phyloP scores from a whole-genome alignment of 2,888 invertebrate genomes.

The Geophilus truncorum region DNA sequence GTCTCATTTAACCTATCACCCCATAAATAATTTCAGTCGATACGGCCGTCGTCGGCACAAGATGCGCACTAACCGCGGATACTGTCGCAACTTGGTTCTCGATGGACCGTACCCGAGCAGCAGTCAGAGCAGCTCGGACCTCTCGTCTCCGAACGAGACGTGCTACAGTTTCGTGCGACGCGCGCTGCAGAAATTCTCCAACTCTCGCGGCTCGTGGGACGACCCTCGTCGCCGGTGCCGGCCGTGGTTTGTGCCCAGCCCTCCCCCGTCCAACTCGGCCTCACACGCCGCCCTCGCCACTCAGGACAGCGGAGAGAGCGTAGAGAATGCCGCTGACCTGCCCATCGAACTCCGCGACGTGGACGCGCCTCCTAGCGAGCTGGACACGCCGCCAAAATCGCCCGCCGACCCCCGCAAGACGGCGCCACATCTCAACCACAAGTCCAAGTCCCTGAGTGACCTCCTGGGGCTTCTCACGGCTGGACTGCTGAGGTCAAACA shows the following conservation, averaged over 20 bases:
- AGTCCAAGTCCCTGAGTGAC: slow-evolving; percentile 78
- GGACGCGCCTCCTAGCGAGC: slow-evolving; percentile 48
- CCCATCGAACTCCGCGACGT: slow-evolving; percentile 81
- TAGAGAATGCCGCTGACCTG: slow-evolving; percentile 60
- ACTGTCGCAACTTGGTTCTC: slow-evolving; percentile 34
- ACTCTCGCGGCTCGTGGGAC: slow-evolving; percentile 33
- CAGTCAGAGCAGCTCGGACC: slow-evolving; percentile 72
- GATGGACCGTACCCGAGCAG: slow-evolving; percentile 44
- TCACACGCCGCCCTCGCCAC: slow-evolving; percentile 38
- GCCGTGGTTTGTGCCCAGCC: slow-evolving; percentile 35
- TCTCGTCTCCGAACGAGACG: slow-evolving; percentile 86
- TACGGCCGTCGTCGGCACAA: slow-evolving; percentile 36
- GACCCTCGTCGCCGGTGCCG: slow-evolving; percentile 32
- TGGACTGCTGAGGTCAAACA: slow-evolving; percentile 55
- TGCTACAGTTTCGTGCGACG: slow-evolving; percentile 88
- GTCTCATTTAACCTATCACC: background rate
- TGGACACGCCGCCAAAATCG: background rate
- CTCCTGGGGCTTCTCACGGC: slow-evolving; percentile 59
- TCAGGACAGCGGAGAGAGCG: slow-evolving; percentile 54
- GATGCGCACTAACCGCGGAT: slow-evolving; percentile 37
- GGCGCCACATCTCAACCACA: slow-evolving; percentile 45
- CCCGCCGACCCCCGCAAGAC: background rate
- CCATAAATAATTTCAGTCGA: background rate
- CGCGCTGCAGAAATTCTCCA: slow-evolving; percentile 59
- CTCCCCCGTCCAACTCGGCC: slow-evolving; percentile 7